Base-by-base conservation (phyloP, 2,113 vertebrate genomes). In the Meriones unguiculatus region DNA sequence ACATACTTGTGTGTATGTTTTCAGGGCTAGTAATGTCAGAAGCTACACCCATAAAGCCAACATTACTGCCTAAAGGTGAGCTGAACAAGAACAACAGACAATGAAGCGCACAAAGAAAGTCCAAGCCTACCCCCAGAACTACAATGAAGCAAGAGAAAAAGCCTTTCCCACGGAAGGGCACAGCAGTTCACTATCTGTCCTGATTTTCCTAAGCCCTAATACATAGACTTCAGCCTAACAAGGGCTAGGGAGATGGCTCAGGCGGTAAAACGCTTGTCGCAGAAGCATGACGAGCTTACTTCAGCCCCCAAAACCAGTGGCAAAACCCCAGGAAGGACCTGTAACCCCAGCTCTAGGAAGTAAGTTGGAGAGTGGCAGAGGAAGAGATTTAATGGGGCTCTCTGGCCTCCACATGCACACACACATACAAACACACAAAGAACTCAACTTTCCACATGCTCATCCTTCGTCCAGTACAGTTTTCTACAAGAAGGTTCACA, bases 401-500 rank as follows among this genome's bases (percentile, higher is more conserved):
- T 24, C 32, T 70, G 32, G 32, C 46, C 20, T 24, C 28, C 11
- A 54, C 77, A 35, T 2, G 30, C 32, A 35, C 50, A 20, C 15
- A 7, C 30, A 80, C 50, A 52, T 18, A 14, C 2, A 7, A 6
- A 13, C 7, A 35, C 50, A 54, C 13, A 38, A 0, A 95, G 41
- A 93, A 85, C 85, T 94, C 75, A 95, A 82, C 35, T 41, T 54
- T 57, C 41, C 41, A 80, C 30, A 70, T 46, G 65, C 41, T 93
- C 67, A 89, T 35, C 87, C 52, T n/a, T 95, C 50, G 73, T 84
- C 57, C 0, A 76, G 84, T 1, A 95, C 35, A 75, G 82, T 54
- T 95, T 59, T 96, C 93, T 97, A 96, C 18, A 64, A 87, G 46
- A 62, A 38, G 59, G 70, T 77, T 90, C 22, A 65, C n/a, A 59